Evolutionary conservation across 1,140 invertebrate genomes (phyloP).

Genomic region (Pomacea maculata): DNA sequence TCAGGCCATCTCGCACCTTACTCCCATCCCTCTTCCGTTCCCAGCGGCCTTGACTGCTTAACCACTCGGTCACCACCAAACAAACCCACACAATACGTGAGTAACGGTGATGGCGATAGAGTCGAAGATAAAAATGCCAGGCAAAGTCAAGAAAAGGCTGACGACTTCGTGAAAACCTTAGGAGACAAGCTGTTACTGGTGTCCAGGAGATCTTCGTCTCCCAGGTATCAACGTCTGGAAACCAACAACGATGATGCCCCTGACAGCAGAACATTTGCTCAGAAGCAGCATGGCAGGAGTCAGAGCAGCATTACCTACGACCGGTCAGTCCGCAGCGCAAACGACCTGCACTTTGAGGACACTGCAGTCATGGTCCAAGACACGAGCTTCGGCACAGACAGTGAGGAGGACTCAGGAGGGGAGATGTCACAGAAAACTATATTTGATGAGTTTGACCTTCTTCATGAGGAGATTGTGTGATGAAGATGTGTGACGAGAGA

Average conservation of each 20-base stretch:
- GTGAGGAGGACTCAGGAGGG: not conserved
- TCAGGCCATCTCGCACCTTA: not conserved
- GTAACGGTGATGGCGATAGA: not conserved
- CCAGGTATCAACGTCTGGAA: slow-evolving; percentile 19
- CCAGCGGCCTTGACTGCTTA: not conserved
- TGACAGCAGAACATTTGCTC: not conserved
- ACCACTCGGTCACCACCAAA: not conserved
- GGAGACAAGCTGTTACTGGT: slow-evolving; percentile 12
- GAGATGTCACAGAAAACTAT: not conserved
- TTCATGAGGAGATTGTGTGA: slow-evolving; percentile 17
- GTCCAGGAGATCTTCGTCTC: slow-evolving; percentile 8
- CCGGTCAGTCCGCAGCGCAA: not conserved
- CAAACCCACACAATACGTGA: not conserved
- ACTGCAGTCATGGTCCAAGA: not conserved
- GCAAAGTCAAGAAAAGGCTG: not conserved
- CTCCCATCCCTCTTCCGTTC: not conserved
- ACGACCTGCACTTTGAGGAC: not conserved
- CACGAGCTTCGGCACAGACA: not conserved
- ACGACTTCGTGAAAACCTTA: slow-evolving; percentile 15
- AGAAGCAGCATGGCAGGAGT: not conserved
- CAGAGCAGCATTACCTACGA: not conserved
- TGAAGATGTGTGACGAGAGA: too few species aligned
- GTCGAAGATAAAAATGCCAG: not conserved
- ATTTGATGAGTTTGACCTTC: slow-evolving; percentile 8
- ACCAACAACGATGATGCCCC: not conserved